Evolutionary conservation across 2,797 vertebrate genomes (phyloP).

Genomic region (Acanthornis magna): DNA sequence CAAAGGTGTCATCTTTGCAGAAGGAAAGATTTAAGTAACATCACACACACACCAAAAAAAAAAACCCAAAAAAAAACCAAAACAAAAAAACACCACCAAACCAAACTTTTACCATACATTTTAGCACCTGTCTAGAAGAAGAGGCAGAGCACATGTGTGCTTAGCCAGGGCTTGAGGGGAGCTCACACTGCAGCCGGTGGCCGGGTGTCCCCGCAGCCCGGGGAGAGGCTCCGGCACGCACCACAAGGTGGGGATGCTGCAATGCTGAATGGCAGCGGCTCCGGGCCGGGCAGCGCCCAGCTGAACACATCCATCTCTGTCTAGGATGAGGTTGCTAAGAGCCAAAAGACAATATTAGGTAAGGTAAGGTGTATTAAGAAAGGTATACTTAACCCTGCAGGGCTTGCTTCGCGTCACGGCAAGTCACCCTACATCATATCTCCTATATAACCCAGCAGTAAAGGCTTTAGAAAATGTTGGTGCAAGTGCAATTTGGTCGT

Average conservation of each 20-base stretch:
- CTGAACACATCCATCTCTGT: not conserved
- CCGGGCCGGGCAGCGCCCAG: not conserved
- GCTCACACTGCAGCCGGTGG: fast-evolving
- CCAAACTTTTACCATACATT: not conserved
- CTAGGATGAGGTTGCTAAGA: not conserved
- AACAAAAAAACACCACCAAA: no score
- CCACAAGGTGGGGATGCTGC: conserved; percentile 69
- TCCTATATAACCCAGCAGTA: not conserved
- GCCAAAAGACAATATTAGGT: not conserved
- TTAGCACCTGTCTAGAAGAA: not conserved
- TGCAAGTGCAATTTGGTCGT: not conserved
- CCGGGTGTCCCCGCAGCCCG: not conserved
- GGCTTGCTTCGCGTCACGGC: fast-evolving
- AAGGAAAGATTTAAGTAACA: not conserved
- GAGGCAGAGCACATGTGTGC: not conserved
- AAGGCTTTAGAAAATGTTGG: not conserved
- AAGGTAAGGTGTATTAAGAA: not conserved
- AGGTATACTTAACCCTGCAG: no score
- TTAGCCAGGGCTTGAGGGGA: no score
- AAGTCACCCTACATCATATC: fast-evolving
- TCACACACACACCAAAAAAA: no score
- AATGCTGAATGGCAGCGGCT: not conserved
- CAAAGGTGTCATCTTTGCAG: not conserved
- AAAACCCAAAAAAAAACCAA: no score
- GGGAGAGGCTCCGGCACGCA: not conserved